phyloP scores from a whole-genome alignment of 2,888 invertebrate species.

The Schizotus pectinicornis region DNA sequence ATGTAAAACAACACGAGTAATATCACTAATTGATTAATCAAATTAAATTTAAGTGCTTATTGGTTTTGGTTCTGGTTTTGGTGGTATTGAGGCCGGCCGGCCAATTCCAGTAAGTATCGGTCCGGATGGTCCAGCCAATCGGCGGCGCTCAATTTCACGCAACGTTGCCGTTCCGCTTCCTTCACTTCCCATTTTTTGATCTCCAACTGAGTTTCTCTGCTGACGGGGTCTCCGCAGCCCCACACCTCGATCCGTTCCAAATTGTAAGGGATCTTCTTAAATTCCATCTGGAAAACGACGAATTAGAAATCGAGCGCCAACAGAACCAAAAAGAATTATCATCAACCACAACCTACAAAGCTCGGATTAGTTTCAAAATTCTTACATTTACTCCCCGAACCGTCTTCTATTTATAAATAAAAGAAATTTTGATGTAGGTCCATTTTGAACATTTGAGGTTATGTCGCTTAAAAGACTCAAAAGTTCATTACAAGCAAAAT shows the following conservation, averaged over 20 bases:
- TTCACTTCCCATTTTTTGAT: slow-evolving; percentile 82
- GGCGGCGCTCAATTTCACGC: slow-evolving; percentile 84
- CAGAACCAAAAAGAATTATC: too few species aligned
- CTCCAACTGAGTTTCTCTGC: slow-evolving; percentile 82
- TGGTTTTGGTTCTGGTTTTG: slow-evolving; percentile 60
- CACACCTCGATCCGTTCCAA: slow-evolving; percentile 75
- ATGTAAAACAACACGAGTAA: too few species aligned
- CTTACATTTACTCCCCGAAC: too few species aligned
- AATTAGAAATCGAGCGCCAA: too few species aligned
- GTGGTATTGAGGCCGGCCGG: slow-evolving; percentile 82
- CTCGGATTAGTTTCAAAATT: too few species aligned
- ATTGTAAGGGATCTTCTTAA: slow-evolving; percentile 70
- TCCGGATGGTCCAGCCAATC: slow-evolving; percentile 98
- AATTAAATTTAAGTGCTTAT: background rate
- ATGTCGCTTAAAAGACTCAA: too few species aligned
- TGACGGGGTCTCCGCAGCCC: slow-evolving; percentile 84
- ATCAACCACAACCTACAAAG: too few species aligned
- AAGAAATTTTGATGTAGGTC: too few species aligned
- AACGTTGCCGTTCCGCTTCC: slow-evolving; percentile 84
- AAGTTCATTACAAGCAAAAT: too few species aligned
- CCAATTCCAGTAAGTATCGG: slow-evolving; percentile 86
- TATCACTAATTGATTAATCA: too few species aligned
- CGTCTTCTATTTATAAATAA: too few species aligned
- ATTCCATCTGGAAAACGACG: slow-evolving; percentile 60
- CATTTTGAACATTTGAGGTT: too few species aligned